phyloP scores from a whole-genome alignment of 2,113 vertebrate species.

The Stigmatopora nigra region DNA sequence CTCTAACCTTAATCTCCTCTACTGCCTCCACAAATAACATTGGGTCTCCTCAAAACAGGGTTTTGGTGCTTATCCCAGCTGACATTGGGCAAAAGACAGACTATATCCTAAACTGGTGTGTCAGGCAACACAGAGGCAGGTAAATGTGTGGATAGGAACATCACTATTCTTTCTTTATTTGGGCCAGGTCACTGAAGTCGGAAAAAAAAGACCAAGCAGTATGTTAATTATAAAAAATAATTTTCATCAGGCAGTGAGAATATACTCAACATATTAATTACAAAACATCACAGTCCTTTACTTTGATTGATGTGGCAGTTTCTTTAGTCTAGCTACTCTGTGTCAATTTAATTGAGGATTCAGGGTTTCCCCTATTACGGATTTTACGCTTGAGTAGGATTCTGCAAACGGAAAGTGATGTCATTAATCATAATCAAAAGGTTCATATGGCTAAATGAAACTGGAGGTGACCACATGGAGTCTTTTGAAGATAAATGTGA shows the following conservation, averaged over 20 bases:
- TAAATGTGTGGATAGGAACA: too few species aligned
- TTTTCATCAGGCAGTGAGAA: background rate
- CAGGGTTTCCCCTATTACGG: background rate
- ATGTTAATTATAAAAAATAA: background rate
- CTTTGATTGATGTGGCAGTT: background rate
- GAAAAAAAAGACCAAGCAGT: background rate
- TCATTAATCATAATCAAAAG: constrained; percentile 1
- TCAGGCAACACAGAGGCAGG: too few species aligned
- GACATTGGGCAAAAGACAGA: too few species aligned
- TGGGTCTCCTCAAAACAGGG: too few species aligned
- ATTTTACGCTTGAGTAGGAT: background rate
- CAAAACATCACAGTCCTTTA: background rate
- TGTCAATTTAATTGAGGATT: constrained; percentile 1
- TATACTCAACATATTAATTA: background rate
- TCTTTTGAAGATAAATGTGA: background rate
- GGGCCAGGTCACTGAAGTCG: too few species aligned
- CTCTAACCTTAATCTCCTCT: too few species aligned
- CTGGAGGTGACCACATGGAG: background rate
- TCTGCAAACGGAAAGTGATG: constrained; percentile 2
- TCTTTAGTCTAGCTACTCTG: background rate
- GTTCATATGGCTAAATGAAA: constrained; percentile 1
- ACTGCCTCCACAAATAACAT: too few species aligned
- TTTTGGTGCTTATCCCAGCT: too few species aligned
- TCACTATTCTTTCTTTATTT: too few species aligned
- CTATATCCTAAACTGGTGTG: too few species aligned